Base-by-base conservation (phyloP, 2,113 vertebrate species). In the Hemibagrus wyckioides region DNA sequence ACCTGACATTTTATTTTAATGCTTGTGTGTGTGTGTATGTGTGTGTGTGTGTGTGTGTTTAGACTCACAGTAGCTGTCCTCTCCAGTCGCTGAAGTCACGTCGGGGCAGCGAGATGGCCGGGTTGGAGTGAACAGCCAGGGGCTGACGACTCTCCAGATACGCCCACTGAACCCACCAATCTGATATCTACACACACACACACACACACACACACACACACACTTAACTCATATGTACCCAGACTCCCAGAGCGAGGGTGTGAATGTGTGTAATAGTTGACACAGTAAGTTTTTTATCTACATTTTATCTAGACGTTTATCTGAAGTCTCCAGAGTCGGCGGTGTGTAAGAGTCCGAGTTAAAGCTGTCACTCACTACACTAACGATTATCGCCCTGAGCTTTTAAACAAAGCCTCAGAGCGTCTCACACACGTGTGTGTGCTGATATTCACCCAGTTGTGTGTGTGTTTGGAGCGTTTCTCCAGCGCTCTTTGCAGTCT, bases 131-230 rank as follows among this genome's bases (percentile, higher is more conserved):
- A 14, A 97, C 96, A 0, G 96, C 92, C 23, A 97, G 91, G 0
- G 96, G 96, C 89, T 95, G 94, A 25, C 96, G 92, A 89, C 94
- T 94, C 90, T 96, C 95, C 91, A 97, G 88, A 76, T 95, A 96
- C 1, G 95, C 93, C 90, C 94, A 94, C 92, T 96, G 95, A 15
- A 96, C 93, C 95, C 96, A 97, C 95, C 94, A 95, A 83, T 97
- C 96, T 2, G 95, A 82, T 63, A 97, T 93, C 96, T 97, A 87
- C n/a, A 52, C 0, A 81, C 73, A 52, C 25, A 65, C 50, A 86
- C 61, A 79, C 57, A 86, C 30, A 82, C 61, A 88, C 41, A 71
- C 56, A 89, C 36, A 52, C 48, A 82, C 41, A 36, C 36, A 48
- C 81, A 75, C 67, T 76, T n/a, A 81, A 80, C 50, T 39, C 15